Evolutionary conservation across 2,797 vertebrate species (phyloP).

Genomic region (Gephyroberyx darwinii): DNA sequence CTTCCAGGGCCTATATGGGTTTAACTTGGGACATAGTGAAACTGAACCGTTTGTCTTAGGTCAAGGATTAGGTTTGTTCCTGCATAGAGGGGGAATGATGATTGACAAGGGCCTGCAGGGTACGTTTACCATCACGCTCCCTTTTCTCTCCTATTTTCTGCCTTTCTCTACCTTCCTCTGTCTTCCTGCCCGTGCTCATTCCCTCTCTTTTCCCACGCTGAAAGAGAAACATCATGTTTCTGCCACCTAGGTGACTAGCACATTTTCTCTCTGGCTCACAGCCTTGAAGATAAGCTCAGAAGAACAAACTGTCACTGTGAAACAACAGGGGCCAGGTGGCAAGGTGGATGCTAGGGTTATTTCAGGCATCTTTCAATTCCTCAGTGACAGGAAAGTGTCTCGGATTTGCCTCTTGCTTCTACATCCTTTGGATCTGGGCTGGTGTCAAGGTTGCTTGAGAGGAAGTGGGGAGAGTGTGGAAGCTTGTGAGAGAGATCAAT

Average conservation of each 20-base stretch:
- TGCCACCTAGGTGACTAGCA: conserved; percentile 54
- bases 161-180: not conserved
- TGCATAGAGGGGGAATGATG: conserved; percentile 14
- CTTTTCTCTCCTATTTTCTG: not conserved
- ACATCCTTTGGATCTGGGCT: conserved; percentile 66
- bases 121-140: not conserved
- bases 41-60: not conserved
- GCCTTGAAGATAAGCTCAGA: conserved; percentile 75
- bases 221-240: conserved; percentile 48
- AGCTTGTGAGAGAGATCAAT: conserved; percentile 63
- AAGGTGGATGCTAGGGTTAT: conserved; percentile 59
- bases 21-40: not conserved
- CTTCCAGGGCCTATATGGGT: conserved; percentile 25
- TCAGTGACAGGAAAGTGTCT: conserved; percentile 55
- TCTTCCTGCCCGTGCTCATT: not conserved
- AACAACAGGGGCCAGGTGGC: conserved; percentile 61
- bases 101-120: not conserved
- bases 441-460: conserved; percentile 59
- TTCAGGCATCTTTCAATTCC: conserved; percentile 65
- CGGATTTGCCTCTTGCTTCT: conserved; percentile 59
- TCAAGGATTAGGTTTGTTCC: conserved; percentile 26
- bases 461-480: conserved; percentile 26
- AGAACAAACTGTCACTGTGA: conserved; percentile 62
- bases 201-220: conserved; percentile 1
- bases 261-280: conserved; percentile 56